Conservation (phyloP, 2,113 vertebrate genomes). For the Pteruthius melanotis region DNA sequence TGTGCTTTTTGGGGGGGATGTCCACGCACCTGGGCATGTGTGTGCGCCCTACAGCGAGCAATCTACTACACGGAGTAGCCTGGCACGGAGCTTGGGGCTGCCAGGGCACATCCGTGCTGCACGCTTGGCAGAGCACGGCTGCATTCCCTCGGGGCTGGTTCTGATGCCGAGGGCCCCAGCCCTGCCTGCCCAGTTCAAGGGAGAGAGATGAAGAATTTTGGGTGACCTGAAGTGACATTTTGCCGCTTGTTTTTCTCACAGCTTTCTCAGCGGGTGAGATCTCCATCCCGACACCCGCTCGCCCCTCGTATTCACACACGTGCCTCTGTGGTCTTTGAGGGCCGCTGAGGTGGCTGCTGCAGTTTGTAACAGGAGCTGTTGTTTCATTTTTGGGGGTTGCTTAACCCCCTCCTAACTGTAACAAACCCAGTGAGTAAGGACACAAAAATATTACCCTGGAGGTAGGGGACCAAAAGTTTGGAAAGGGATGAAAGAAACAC, state of each 20-base stretch:
- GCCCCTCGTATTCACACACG: neutral
- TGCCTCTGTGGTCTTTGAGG: neutral
- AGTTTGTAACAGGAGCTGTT: neutral
- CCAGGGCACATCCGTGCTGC: neutral
- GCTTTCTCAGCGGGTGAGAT: neutral
- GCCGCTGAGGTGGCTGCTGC: neutral
- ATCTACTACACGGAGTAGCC: neutral
- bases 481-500: neutral
- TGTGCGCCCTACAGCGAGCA: neutral
- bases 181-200: neutral
- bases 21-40: fast-evolving
- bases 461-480: neutral
- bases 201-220: neutral
- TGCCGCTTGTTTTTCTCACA: neutral
- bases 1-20: too few relatives aligned
- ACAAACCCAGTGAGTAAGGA: neutral
- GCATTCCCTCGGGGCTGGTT: neutral
- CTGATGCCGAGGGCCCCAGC: neutral
- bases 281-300: neutral
- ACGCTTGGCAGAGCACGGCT: neutral
- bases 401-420: neutral
- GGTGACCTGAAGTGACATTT: conserved; percentile 16
- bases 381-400: neutral
- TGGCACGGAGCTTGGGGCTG: neutral
- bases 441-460: neutral